These are phyloP conservation scores for Drosophila eugracilis DNA, from an alignment of 1,140 invertebrate genomes.

Conservation along the genomic window DNA sequence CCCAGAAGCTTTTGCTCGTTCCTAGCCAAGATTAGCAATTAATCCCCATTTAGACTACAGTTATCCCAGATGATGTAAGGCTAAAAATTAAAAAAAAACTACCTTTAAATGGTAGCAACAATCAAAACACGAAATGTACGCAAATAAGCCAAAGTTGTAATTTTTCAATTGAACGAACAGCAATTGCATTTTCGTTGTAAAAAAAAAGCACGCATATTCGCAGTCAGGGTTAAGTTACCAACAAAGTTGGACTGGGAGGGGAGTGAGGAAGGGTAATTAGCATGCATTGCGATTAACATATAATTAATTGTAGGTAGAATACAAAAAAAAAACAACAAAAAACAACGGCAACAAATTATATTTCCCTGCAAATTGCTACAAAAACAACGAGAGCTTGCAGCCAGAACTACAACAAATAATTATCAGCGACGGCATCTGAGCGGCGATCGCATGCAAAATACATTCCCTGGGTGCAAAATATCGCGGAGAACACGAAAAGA, in stretches of 20 bases:
- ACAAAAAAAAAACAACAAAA: constrained; percentile 42
- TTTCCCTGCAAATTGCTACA: constrained; percentile 65
- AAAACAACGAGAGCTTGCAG: constrained; percentile 22
- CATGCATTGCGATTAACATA: constrained; percentile 83
- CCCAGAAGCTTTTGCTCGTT: neutral
- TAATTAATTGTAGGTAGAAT: constrained; percentile 77
- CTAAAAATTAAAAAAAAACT: constrained; percentile 13
- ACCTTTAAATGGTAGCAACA: constrained; percentile 14
- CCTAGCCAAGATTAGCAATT: constrained; percentile 39
- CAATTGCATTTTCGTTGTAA: constrained; percentile 44
- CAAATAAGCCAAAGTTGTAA: constrained; percentile 79
- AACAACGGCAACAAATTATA: constrained; percentile 66
- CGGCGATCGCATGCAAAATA: constrained; percentile 77
- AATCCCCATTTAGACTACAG: constrained; percentile 41
- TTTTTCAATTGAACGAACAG: constrained; percentile 81
- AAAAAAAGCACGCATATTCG: constrained; percentile 70
- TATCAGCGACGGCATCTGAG: constrained; percentile 57
- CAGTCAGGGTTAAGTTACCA: constrained; percentile 66
- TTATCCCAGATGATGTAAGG: constrained; percentile 31
- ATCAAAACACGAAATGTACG: constrained; percentile 67
- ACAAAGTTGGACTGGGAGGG: neutral
- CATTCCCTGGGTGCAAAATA: constrained; percentile 53
- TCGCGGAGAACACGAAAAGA: constrained; percentile 51
- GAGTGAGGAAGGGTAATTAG: constrained; percentile 64
- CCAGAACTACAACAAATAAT: constrained; percentile 43